Percentiles rank a stretch among this genome's conserved stretches.
These are phyloP conservation scores for Cathartes aura DNA, from an alignment of 2,113 vertebrate species.

Conservation along the genomic window DNA sequence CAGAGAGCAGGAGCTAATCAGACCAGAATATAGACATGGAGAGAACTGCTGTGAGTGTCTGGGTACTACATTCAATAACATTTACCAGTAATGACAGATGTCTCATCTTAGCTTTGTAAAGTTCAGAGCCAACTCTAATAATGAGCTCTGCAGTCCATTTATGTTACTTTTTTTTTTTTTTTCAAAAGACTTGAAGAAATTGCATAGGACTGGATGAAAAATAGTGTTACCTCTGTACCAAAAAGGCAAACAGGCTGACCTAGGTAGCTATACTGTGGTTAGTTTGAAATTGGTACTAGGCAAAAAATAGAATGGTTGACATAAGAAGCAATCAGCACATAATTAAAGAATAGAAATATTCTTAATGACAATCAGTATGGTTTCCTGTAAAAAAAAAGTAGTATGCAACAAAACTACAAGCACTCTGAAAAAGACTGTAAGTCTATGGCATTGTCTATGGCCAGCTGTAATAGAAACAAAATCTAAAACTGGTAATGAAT, in stretches of 20 bases:
- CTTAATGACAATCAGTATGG: background rate
- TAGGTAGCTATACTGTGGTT: background rate
- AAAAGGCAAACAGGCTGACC: background rate
- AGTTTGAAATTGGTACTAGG: background rate
- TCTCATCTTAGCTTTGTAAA: background rate
- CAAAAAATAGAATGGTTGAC: background rate
- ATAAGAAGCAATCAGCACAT: background rate
- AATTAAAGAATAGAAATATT: background rate
- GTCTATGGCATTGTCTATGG: background rate
- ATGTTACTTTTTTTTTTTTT: background rate
- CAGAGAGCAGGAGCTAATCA: background rate
- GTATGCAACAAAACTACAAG: background rate
- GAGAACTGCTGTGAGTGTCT: background rate
- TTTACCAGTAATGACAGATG: background rate
- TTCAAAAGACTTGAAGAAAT: background rate
- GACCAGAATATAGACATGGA: background rate
- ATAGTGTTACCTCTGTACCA: background rate
- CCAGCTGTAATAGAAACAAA: background rate
- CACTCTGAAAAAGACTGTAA: background rate
- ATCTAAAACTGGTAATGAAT: background rate
- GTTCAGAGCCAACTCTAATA: background rate
- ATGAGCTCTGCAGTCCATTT: background rate
- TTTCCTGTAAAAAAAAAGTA: background rate
- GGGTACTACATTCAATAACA: background rate
- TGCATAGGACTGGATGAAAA: background rate